Evolutionary conservation across 2,797 vertebrate species (phyloP).

Genomic region (Mycteria americana): DNA sequence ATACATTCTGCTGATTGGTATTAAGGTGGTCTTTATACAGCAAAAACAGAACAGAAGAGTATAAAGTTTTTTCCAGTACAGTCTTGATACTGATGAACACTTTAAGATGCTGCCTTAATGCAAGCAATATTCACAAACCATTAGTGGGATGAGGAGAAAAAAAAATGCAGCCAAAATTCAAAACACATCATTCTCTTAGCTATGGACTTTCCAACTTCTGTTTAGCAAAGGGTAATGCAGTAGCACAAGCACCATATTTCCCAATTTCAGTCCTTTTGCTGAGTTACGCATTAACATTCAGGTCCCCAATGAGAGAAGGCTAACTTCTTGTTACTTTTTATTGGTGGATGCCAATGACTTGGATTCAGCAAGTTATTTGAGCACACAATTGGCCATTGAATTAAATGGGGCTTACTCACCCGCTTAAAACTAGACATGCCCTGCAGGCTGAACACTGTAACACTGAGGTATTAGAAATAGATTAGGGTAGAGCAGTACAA

Average conservation of each 20-base stretch:
- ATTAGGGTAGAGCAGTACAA: not conserved
- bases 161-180: not conserved
- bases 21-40: not conserved
- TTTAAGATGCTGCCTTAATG: not conserved
- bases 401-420: conserved; percentile 27
- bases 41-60: not conserved
- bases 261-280: not conserved
- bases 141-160: not conserved
- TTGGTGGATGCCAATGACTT: not conserved
- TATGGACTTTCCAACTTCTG: not conserved
- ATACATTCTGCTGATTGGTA: not conserved
- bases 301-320: not conserved
- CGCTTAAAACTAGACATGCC: not conserved
- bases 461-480: conserved; percentile 46
- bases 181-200: not conserved
- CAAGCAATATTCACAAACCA: not conserved
- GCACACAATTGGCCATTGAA: conserved; percentile 19
- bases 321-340: conserved; percentile 6
- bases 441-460: not conserved
- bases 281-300: not conserved
- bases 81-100: not conserved
- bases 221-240: not conserved
- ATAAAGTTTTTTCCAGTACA: not conserved
- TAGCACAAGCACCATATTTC: not conserved
- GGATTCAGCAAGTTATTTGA: conserved; percentile 17